Base-by-base conservation (phyloP, 2,888 invertebrate species). In the Frankliniella fusca region DNA sequence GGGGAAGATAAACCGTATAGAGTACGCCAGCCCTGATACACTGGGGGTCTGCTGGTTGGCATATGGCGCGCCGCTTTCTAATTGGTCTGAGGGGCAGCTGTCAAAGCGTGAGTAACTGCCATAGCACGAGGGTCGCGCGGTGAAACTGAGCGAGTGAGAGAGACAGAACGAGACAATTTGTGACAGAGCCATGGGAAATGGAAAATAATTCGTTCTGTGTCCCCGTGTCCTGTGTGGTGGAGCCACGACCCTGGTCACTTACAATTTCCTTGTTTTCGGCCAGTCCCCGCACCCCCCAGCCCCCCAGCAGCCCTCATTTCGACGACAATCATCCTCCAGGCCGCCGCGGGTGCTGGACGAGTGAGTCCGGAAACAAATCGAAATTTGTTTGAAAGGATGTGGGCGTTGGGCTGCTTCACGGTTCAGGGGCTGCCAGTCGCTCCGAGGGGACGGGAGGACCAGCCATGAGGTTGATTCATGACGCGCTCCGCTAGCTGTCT, bases 311-410 rank as follows among this genome's bases (percentile, higher is more conserved):
- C 61, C 61, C 61, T n/a, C 61, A 61, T 61, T 61, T 61, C 20
- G n/a, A 18, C 70, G 27, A 76, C 70, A 27, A 76, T 27, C 12
- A 76, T 61, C 61, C 61, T 12, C 15, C 20, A 2, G 54, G 54
- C 54, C 15, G 54, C 15, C 54, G n/a, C n/a, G 54, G 54, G 3
- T 18, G 54, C 54, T 12, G 15, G 54, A 12, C 54, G 54, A 15
- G 61, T 18, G 61, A 61, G 20, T 61, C 61, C 18, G 70, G n/a
- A 27, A 11, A 70, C 27, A 76, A 76, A 76, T 76, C 70, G 70
- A 76, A 76, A 76, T 23, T 76, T 76, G 70, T 76, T 76, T 27
- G 61, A 27, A 27, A 76, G 70, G 70, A 76, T 76, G 70, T 76
- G 70, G 70, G 70, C 70, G 27, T 27, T 61, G 11, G 18, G 61